Evolutionary conservation across 2,797 vertebrate genomes (phyloP), one percentile per base, ranked within the genome.

Genomic region (Pipistrellus pygmaeus): DNA sequence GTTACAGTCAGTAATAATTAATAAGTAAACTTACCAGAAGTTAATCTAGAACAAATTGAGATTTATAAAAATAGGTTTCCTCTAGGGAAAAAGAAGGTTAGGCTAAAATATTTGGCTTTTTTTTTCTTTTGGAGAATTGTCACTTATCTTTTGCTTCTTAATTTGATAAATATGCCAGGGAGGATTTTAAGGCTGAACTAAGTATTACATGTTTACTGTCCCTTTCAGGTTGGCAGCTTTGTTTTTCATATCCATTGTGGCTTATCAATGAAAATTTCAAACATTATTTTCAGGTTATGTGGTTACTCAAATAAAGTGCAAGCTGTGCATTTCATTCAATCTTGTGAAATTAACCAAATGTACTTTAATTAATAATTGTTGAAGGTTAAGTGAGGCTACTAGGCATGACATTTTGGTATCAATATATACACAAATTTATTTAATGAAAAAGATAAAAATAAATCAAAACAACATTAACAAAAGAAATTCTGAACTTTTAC

Each of bases 191-290:
- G 48, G 25, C 15, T 85, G 32, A 57, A 11, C 10, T 89, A 77
- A 86, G 2, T 85, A 82, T 89, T 85, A 83, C 0, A n/a, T 89
- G 68, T 80, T 46, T 51, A 90, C 9, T 66, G 5, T 84, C 23
- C 21, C 23, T 21, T 55, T 88, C 46, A 85, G 62, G 5, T 71
- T 82, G 48, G n/a, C 18, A 30, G 44, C 14, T 32, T 64, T 78
- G 20, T 84, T 88, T 85, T 87, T 92, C 53, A 66, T 72, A 89
- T 72, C 11, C 25, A 41, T 71, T 7, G 41, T 89, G 35, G 11
- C 66, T 90, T 90, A 32, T 66, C 72, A 94, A 85, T 48, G 4
- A 66, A 90, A 92, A 82, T 21, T 91, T 94, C 18, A 64, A 80
- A 64, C 6, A n/a, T 6, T 55, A 51, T 88, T 75, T 71, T 77